Evolutionary conservation across 2,888 invertebrate genomes (phyloP).

Genomic region (Taenaris catops): DNA sequence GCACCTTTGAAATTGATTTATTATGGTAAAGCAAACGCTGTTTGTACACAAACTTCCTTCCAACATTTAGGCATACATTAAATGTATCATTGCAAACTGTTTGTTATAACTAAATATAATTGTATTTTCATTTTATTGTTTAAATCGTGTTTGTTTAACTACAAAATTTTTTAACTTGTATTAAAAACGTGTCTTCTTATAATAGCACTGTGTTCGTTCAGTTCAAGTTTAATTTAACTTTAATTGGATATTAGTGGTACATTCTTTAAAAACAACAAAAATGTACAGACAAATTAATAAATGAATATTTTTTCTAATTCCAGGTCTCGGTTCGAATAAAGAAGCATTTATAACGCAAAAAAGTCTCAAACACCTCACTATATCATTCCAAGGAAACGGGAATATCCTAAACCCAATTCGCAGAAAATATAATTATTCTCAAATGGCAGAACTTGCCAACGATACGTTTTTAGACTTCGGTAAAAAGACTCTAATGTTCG

Average conservation of each 20-base stretch:
- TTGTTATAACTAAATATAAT: too few species aligned
- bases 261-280: too few species aligned
- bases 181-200: too few species aligned
- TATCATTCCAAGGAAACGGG: conserved; percentile 35
- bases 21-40: conserved; percentile 17
- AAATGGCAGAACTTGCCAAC: conserved; percentile 38
- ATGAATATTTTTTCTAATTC: conserved; percentile 21
- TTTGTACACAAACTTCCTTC: conserved; percentile 13
- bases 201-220: too few species aligned
- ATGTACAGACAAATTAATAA: too few species aligned
- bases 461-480: conserved; percentile 36
- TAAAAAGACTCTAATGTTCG: conserved; percentile 46
- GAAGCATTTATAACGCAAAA: conserved; percentile 40
- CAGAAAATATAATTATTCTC: conserved; percentile 44
- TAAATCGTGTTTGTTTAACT: too few species aligned
- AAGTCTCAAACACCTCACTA: conserved; percentile 37
- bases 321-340: conserved; percentile 49
- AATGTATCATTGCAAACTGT: too few species aligned
- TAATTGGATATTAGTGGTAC: background rate
- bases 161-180: too few species aligned
- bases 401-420: conserved; percentile 23
- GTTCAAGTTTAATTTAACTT: too few species aligned
- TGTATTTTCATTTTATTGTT: too few species aligned
- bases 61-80: too few species aligned
- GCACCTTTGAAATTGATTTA: conserved; percentile 17